Evolutionary conservation across 2,888 invertebrate species (phyloP), one percentile per base, ranked within the genome.

Genomic region (Drosophila trichaetosa): DNA sequence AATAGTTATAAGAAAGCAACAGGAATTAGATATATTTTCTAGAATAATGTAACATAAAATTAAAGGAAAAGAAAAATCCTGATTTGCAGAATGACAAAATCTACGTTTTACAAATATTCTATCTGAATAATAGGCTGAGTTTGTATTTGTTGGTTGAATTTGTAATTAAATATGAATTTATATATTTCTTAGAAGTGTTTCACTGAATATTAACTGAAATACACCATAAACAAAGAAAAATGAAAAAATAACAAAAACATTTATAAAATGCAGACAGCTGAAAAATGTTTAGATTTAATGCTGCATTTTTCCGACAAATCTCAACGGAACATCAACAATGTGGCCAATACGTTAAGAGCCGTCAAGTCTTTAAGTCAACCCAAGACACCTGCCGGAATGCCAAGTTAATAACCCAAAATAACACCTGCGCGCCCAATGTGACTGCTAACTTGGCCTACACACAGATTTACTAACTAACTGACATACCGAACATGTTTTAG

Each of bases 381-480:
- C 63, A 65, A 68, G 73, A 46, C 31, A 48, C 51, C 59, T 65
- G 63, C 61, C 53, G 76, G 76, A 64, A 62, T 76, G 52, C 42
- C 46, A 73, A 62, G 73, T 71, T 79, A 77, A 79, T 74, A 69
- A 56, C 51, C 57, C 8, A 16, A 57, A 24, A 42, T 46, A 33
- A 68, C 78, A 79, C 79, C 79, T 79, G 67, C 31, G 68, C 18
- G 42, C 29, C 24, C 53, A 29, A 40, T 52, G 40, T 31, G 71
- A 69, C 65, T 71, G 34, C 48, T 49, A 42, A 54, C 64, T 57
- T 62, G 46, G 76, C 38, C 76, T 24, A 33, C 48, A 51, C 48
- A 77, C 72, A 89, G 89, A 85, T 85, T 85, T 89, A 89, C 85
- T 67, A 65, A 89, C 85, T 67, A 63, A 81, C 82, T 87, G 84